Conservation (phyloP, 2,113 vertebrate genomes). For the Perca schrenkii region DNA sequence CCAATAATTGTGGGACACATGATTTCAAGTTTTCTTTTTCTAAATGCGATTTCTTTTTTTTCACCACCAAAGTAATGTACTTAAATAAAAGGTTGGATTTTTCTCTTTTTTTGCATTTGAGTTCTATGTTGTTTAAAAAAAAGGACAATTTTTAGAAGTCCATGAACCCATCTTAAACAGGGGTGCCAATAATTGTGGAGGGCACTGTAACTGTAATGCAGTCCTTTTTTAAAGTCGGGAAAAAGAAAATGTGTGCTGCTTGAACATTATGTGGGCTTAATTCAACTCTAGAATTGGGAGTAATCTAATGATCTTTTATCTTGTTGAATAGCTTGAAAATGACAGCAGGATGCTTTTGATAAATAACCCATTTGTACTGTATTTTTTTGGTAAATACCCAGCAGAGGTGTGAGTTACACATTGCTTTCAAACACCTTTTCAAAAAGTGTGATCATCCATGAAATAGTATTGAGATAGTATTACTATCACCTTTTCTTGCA, state of each 20-base stretch:
- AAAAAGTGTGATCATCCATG: not conserved
- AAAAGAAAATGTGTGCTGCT: conserved; percentile 17
- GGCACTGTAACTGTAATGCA: not conserved
- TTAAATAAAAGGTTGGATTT: too few relatives aligned
- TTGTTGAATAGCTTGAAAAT: conserved; percentile 3
- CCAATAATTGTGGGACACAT: too few relatives aligned
- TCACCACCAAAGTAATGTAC: too few relatives aligned
- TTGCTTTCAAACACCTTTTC: not conserved
- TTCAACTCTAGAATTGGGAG: conserved; percentile 4
- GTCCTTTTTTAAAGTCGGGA: conserved; percentile 2
- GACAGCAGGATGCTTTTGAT: not conserved
- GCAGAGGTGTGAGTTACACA: not conserved
- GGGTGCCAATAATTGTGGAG: too few relatives aligned
- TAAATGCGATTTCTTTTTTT: too few relatives aligned
- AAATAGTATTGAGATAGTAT: not conserved
- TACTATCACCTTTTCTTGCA: not conserved
- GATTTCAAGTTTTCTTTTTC: too few relatives aligned
- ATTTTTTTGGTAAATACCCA: not conserved
- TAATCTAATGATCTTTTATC: not conserved
- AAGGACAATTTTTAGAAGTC: too few relatives aligned
- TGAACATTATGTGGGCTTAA: conserved; percentile 12
- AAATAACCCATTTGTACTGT: not conserved
- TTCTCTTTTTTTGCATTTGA: too few relatives aligned
- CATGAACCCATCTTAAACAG: too few relatives aligned
- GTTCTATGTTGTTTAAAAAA: too few relatives aligned